phyloP scores from a whole-genome alignment of 2,888 invertebrate genomes.

The Lacanobia oleracea region DNA sequence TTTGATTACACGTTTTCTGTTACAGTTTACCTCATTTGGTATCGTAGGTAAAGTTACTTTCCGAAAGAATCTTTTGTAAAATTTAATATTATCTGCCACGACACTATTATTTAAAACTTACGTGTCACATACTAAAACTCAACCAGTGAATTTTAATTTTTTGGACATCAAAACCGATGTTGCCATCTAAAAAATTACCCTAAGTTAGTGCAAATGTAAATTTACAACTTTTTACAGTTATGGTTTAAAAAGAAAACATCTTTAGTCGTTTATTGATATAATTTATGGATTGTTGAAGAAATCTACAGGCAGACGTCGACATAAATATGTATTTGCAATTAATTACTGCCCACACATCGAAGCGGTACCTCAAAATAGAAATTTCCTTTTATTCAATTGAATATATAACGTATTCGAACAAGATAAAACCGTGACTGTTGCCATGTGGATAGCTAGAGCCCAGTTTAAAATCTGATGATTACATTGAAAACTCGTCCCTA shows the following conservation, averaged over 20 bases:
- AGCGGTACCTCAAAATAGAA: conserved; percentile 43
- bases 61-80: too few relatives aligned
- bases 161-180: not conserved
- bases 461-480: conserved; percentile 21
- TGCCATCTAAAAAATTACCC: conserved; percentile 31
- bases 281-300: not conserved
- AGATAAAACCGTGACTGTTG: conserved; percentile 51
- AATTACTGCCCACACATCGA: conserved; percentile 25
- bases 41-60: not conserved
- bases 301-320: not conserved
- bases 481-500: conserved; percentile 22
- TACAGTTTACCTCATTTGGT: not conserved
- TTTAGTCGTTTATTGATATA: not conserved
- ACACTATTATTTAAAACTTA: too few relatives aligned
- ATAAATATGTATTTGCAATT: conserved; percentile 18
- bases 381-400: conserved; percentile 53
- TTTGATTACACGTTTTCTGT: not conserved
- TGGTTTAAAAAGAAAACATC: not conserved
- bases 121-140: too few relatives aligned
- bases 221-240: too few relatives aligned
- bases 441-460: conserved; percentile 30
- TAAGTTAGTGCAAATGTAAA: conserved; percentile 7
- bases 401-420: conserved; percentile 60
- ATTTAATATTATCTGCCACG: too few relatives aligned
- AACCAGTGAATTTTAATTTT: not conserved